phyloP scores from a whole-genome alignment of 2,888 invertebrate genomes.

The Monochamus alternatus region DNA sequence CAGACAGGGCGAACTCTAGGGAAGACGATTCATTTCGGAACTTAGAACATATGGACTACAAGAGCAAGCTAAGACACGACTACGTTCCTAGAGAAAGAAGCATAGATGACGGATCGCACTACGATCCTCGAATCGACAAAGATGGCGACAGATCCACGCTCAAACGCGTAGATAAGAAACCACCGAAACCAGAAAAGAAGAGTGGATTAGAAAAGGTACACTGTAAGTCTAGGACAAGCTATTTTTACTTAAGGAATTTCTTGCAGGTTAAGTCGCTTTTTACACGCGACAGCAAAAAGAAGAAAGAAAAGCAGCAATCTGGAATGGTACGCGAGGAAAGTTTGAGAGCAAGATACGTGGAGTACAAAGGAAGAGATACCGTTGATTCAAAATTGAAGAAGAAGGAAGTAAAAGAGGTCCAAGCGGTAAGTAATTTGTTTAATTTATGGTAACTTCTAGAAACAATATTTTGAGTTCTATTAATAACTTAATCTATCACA shows the following conservation, averaged over 20 bases:
- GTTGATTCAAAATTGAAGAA: conserved; percentile 62
- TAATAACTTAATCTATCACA: too few relatives aligned
- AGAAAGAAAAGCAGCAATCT: conserved; percentile 72
- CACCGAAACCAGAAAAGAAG: conserved; percentile 79
- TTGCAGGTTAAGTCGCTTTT: conserved; percentile 82
- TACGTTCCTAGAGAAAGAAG: conserved; percentile 75
- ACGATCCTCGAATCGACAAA: conserved; percentile 78
- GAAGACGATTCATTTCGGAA: conserved; percentile 62
- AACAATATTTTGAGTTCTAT: too few relatives aligned
- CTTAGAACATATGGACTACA: conserved; percentile 66
- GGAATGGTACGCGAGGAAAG: conserved; percentile 74
- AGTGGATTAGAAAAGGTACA: conserved; percentile 83
- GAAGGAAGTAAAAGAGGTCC: conserved; percentile 70
- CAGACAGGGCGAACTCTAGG: conserved; percentile 56
- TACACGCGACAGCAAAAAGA: conserved; percentile 80
- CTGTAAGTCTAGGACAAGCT: conserved; percentile 14
- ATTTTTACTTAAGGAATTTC: neutral
- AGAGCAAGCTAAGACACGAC: conserved; percentile 72
- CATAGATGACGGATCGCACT: conserved; percentile 80
- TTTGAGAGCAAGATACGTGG: conserved; percentile 74
- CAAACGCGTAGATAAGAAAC: conserved; percentile 71
- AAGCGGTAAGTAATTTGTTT: conserved; percentile 65
- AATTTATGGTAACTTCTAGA: too few relatives aligned
- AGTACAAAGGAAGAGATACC: conserved; percentile 74
- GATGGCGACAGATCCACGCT: conserved; percentile 67